A percentile compares a stretch with the other conserved stretches of the same genome.
phyloP scores from a whole-genome alignment of 1,140 invertebrate genomes.

The Drosophila navojoa region DNA sequence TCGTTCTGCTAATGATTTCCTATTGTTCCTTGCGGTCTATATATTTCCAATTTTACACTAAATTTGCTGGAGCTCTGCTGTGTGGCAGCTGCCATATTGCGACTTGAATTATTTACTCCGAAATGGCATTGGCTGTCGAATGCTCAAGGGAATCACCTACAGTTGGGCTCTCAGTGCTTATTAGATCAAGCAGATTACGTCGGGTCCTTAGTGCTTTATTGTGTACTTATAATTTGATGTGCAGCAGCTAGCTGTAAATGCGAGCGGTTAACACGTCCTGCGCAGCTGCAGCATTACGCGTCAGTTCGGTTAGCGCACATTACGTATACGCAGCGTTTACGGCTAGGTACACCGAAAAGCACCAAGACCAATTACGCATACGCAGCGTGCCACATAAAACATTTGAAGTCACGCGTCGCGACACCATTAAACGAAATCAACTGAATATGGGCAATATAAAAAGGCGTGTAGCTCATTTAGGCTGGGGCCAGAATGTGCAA shows the following conservation, averaged over 20 bases:
- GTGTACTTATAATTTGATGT: not conserved
- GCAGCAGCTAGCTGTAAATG: not conserved
- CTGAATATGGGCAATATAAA: slow-evolving; percentile 59
- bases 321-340: slow-evolving; percentile 48
- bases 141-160: slow-evolving; percentile 28
- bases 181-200: slow-evolving; percentile 10
- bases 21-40: slow-evolving; percentile 49
- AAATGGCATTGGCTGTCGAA: slow-evolving; percentile 51
- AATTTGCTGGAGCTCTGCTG: slow-evolving; percentile 43
- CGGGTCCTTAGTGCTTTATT: not conserved
- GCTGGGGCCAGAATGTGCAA: slow-evolving; percentile 60
- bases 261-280: slow-evolving; percentile 12
- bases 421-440: slow-evolving; percentile 53
- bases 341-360: slow-evolving; percentile 16
- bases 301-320: slow-evolving; percentile 22
- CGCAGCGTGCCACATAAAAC: slow-evolving; percentile 38
- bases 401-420: slow-evolving; percentile 23
- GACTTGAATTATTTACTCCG: slow-evolving; percentile 73
- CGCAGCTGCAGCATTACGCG: slow-evolving; percentile 3
- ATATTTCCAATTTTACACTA: slow-evolving; percentile 67
- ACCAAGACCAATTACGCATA: slow-evolving; percentile 59
- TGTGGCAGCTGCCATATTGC: slow-evolving; percentile 50
- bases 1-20: slow-evolving; percentile 62
- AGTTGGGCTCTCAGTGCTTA: slow-evolving; percentile 5
- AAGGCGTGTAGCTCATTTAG: slow-evolving; percentile 58